Evolutionary conservation across 2,888 invertebrate genomes (phyloP), one percentile per base, ranked within the genome.

Genomic region (Eristalis intricaria): DNA sequence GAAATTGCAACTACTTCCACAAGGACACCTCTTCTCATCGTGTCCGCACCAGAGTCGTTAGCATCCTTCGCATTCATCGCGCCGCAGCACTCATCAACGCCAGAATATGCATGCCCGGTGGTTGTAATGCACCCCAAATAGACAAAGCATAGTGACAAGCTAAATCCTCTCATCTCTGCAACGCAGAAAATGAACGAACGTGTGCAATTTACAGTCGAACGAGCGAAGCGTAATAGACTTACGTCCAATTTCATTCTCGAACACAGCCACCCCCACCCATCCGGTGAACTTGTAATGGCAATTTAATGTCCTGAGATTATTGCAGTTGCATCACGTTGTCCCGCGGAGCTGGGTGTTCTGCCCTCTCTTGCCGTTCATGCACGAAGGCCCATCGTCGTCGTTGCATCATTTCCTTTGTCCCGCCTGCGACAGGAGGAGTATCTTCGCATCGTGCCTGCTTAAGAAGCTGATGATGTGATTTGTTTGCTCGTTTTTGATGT

Each of bases 251-350:
- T 15, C 61, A 60, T 61, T 3, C 22, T 11, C 61, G 35, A 32
- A 43, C 15, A 15, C n/a, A 43, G 1, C 0, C 43, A 43, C 19
- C 50, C 50, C 50, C 50, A 50, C 22, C 61, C 35, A 19, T 23
- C 19, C 22, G 50, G 50, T 19, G n/a, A 19, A 7, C 50, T 63
- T 26, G 35, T 74, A 81, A 81, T 81, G 80, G 68, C 74, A 74
- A 81, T 81, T 81, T 81, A 81, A 81, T 81, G 80, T 81, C 74
- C 56, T 56, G n/a, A 81, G 74, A 75, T 63, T 68, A 74, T 75
- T 68, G 56, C 29, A 61, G 63, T 50, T 64, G 56, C 56, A 26
- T 38, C 13, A 38, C 13, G 38, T 13, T 4, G 13, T 50, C 50
- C 50, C 50, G 50, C 19, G n/a, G 19, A 50, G 50, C 19, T 50